Conservation (phyloP, 30 jellyfish, hydroid and myxozoan genomes). For the Catostylus mosaicus region DNA sequence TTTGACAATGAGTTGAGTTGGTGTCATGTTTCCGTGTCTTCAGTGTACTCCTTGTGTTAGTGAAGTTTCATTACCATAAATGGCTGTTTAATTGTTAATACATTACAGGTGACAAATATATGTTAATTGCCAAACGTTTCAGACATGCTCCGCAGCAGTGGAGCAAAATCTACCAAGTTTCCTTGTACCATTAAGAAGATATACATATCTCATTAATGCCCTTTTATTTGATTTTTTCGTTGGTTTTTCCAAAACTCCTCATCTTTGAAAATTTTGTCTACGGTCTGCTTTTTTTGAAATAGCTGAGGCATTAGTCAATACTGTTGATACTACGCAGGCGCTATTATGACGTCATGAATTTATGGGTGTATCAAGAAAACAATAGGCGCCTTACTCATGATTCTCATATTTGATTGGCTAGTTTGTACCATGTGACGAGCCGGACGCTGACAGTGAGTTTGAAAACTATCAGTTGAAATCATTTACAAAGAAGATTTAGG, state of each 20-base stretch:
- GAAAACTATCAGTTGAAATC: slow-evolving; percentile 65
- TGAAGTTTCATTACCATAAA: not conserved
- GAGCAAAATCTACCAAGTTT: too few species aligned
- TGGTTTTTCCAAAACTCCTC: too few species aligned
- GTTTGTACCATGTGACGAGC: slow-evolving; percentile 44
- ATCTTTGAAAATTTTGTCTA: too few species aligned
- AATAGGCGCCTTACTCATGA: slow-evolving; percentile 56
- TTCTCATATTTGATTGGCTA: slow-evolving; percentile 37
- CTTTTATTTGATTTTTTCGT: too few species aligned
- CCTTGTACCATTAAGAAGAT: too few species aligned
- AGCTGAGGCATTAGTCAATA: not conserved
- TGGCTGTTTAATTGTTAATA: slow-evolving; percentile 32
- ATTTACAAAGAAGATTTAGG: slow-evolving; percentile 12
- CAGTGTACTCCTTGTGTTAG: too few species aligned
- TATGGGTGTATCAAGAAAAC: slow-evolving; percentile 61
- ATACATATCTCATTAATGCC: too few species aligned
- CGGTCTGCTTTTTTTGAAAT: not conserved
- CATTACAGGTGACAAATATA: slow-evolving; percentile 51
- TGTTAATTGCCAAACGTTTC: not conserved
- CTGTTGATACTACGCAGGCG: slow-evolving; percentile 21
- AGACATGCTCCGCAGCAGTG: slow-evolving; percentile 3
- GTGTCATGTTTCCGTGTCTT: too few species aligned
- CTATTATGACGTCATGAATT: slow-evolving; percentile 48
- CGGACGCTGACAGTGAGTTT: slow-evolving; percentile 79
- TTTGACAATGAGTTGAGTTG: too few species aligned